Evolutionary conservation across 2,888 invertebrate genomes (phyloP).

Genomic region (Meliscaeva auricollis): DNA sequence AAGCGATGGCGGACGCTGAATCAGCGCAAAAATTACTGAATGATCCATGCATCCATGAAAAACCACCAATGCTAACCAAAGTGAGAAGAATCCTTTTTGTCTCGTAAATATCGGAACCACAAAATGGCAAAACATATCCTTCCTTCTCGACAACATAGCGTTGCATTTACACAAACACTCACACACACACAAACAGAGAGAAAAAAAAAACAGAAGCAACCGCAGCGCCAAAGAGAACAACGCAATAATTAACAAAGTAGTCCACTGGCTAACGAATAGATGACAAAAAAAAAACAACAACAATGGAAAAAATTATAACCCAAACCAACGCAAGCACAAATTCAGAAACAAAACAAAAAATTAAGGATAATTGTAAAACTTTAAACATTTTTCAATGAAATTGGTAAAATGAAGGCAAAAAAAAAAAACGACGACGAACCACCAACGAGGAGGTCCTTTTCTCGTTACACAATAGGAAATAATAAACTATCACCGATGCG

Average conservation of each 20-base stretch:
- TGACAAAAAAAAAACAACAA: constrained; percentile 1
- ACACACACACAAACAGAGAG: not conserved
- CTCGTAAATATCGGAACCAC: constrained; percentile 62
- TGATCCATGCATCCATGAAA: constrained; percentile 35
- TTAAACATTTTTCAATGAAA: constrained; percentile 72
- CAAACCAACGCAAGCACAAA: not conserved
- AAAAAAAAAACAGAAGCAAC: constrained; percentile 4
- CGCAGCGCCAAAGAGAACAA: constrained; percentile 44
- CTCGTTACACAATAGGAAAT: constrained; percentile 65
- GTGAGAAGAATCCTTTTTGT: constrained; percentile 56
- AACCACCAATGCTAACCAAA: constrained; percentile 44
- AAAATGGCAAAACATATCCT: constrained; percentile 69
- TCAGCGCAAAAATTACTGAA: constrained; percentile 35
- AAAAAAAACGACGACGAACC: not conserved
- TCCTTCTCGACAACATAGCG: constrained; percentile 34
- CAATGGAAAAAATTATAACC: constrained; percentile 27
- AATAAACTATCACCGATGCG: constrained; percentile 71
- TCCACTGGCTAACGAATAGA: constrained; percentile 60
- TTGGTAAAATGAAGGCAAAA: constrained; percentile 18
- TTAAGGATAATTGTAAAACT: constrained; percentile 68
- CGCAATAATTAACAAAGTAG: constrained; percentile 59
- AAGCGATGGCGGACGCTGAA: constrained; percentile 13
- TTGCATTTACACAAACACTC: not conserved
- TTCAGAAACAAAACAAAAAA: constrained; percentile 1
- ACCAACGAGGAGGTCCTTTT: constrained; percentile 3